Percentiles rank a stretch among this genome's conserved stretches.
Evolutionary conservation across 1,140 invertebrate genomes (phyloP).

Genomic region (Drusus annulatus): DNA sequence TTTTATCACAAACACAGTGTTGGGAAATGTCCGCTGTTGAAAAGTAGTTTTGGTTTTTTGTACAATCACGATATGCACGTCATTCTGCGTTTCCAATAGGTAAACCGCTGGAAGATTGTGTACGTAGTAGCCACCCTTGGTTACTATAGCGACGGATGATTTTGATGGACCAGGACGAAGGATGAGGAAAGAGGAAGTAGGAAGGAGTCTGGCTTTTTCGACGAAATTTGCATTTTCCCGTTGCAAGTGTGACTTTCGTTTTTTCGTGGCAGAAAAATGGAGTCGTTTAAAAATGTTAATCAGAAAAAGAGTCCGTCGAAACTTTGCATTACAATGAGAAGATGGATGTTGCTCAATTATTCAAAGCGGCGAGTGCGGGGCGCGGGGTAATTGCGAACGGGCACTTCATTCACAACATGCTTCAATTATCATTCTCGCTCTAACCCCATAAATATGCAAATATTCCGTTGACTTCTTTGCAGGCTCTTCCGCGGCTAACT

Average conservation of each 20-base stretch:
- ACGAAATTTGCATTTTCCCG: constrained; percentile 6
- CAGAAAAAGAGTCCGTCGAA: constrained; percentile 10
- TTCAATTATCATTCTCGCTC: not conserved
- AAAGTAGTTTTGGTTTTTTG: too few species aligned
- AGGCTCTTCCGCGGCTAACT: too few species aligned
- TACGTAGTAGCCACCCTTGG: too few species aligned
- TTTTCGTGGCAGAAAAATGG: constrained; percentile 20
- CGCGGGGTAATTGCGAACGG: not conserved
- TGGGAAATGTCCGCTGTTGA: too few species aligned
- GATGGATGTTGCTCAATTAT: constrained; percentile 17
- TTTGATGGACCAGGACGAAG: not conserved
- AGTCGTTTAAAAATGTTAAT: constrained; percentile 35
- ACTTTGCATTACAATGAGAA: constrained; percentile 17
- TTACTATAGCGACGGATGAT: too few species aligned
- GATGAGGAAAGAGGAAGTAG: not conserved
- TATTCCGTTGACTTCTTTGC: not conserved
- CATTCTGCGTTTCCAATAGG: too few species aligned
- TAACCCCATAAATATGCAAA: not conserved
- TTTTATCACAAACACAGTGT: too few species aligned
- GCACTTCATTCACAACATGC: not conserved
- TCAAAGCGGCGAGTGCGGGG: not conserved
- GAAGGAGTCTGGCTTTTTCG: not conserved
- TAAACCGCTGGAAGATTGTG: too few species aligned
- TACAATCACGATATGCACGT: too few species aligned
- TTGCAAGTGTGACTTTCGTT: constrained; percentile 14